A percentile compares a stretch with the other conserved stretches of the same genome.
Evolutionary conservation across 2,113 vertebrate species (phyloP).

Genomic region (Zootoca vivipara): DNA sequence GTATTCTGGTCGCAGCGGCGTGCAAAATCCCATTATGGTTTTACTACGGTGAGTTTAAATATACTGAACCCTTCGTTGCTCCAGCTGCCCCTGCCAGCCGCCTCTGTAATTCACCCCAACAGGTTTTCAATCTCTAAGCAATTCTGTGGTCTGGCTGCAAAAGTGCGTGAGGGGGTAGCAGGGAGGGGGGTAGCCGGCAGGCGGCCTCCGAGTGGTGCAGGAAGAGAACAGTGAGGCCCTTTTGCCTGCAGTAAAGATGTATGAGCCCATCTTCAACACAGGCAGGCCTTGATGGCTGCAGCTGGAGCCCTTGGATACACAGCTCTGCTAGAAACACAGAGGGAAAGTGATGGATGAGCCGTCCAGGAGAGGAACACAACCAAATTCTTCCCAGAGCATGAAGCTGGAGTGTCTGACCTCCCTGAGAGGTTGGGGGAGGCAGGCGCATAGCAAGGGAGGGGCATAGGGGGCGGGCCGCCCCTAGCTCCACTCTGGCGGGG

Average conservation of each 20-base stretch:
- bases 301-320: not conserved
- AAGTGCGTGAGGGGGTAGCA: not conserved
- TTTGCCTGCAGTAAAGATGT: not conserved
- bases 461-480: no score
- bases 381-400: not conserved
- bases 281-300: not conserved
- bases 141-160: conserved; percentile 27
- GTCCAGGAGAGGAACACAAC: not conserved
- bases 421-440: no score
- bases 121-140: conserved; percentile 57
- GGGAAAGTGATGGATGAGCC: not conserved
- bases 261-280: not conserved
- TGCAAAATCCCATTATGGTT: conserved; percentile 65
- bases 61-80: conserved; percentile 35
- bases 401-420: not conserved
- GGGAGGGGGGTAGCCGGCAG: not conserved
- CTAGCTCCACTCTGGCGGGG: no score
- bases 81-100: conserved; percentile 53
- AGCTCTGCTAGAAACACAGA: not conserved
- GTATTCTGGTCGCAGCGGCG: conserved; percentile 55
- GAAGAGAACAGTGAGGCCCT: not conserved
- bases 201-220: not conserved
- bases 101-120: conserved; percentile 61
- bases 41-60: conserved; percentile 54
- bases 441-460: no score